Percentiles rank a stretch among this genome's conserved stretches.
Conservation (phyloP, 2,888 invertebrate species). For the Crioceris asparagi region DNA sequence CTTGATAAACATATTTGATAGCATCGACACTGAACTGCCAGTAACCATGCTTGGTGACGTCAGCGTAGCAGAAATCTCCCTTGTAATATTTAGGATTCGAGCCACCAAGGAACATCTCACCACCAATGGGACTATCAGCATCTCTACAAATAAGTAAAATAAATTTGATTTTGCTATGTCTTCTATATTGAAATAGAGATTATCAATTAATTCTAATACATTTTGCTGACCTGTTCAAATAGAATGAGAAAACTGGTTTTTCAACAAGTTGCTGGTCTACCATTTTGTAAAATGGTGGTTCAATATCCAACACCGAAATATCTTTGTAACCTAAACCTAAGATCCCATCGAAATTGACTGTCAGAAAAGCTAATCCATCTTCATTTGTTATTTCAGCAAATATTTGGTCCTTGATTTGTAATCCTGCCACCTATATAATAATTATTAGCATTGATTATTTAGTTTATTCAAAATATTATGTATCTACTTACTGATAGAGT, state of each 20-base stretch:
- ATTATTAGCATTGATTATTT: neutral
- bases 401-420: slow-evolving; percentile 63
- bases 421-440: slow-evolving; percentile 56
- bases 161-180: no score
- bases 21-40: slow-evolving; percentile 85
- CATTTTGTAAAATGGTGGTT: slow-evolving; percentile 83
- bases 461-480: slow-evolving; percentile 27
- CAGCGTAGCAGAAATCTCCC: slow-evolving; percentile 80
- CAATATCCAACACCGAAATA: slow-evolving; percentile 77
- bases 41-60: slow-evolving; percentile 75
- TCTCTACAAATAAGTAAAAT: slow-evolving; percentile 44
- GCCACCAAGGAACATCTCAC: slow-evolving; percentile 86
- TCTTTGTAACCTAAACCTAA: slow-evolving; percentile 77
- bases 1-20: slow-evolving; percentile 42
- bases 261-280: slow-evolving; percentile 58
- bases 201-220: no score
- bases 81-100: slow-evolving; percentile 84
- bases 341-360: slow-evolving; percentile 94
- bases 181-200: no score
- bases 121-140: slow-evolving; percentile 59
- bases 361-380: slow-evolving; percentile 85
- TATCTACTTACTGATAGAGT: slow-evolving; percentile 58
- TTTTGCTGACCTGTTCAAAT: slow-evolving; percentile 57
- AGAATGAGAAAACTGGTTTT: slow-evolving; percentile 78
- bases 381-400: slow-evolving; percentile 92